These are phyloP conservation scores for Crotalus horridus DNA, from an alignment of 2,113 vertebrate genomes.

Conservation along the genomic window DNA sequence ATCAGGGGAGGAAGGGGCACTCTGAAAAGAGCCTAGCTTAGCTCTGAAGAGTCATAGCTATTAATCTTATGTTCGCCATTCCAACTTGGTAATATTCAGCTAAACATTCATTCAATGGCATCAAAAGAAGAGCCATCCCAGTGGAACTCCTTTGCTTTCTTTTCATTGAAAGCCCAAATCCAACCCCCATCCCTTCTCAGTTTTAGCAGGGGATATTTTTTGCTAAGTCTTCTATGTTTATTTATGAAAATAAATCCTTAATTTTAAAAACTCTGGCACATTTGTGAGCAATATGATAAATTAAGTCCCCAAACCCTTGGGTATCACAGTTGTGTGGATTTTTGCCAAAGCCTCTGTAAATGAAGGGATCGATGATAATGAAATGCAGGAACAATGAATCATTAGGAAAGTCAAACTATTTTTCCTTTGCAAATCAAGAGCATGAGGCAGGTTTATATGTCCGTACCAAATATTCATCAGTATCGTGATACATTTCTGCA, in stretches of 20 bases:
- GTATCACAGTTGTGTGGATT: not conserved
- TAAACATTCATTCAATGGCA: not conserved
- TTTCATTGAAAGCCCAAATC: not conserved
- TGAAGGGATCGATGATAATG: not conserved
- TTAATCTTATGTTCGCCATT: not conserved
- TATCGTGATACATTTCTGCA: not conserved
- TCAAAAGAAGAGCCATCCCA: not conserved
- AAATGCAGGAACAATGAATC: not conserved
- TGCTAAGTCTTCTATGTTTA: not conserved
- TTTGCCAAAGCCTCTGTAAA: not conserved
- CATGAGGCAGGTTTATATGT: not conserved
- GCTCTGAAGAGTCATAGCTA: not conserved
- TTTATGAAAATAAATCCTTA: not conserved
- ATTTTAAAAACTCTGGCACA: not conserved
- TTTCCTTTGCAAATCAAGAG: not conserved
- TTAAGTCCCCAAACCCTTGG: no score
- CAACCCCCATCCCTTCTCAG: not conserved
- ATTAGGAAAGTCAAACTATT: not conserved
- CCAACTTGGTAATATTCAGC: not conserved
- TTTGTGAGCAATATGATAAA: not conserved
- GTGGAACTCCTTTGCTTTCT: no score
- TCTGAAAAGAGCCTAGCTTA: not conserved
- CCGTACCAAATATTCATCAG: not conserved
- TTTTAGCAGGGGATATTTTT: not conserved
- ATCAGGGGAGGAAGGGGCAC: not conserved